These are phyloP conservation scores for Drosophila arawakana DNA, from an alignment of 1,140 invertebrate species.

Conservation along the genomic window DNA sequence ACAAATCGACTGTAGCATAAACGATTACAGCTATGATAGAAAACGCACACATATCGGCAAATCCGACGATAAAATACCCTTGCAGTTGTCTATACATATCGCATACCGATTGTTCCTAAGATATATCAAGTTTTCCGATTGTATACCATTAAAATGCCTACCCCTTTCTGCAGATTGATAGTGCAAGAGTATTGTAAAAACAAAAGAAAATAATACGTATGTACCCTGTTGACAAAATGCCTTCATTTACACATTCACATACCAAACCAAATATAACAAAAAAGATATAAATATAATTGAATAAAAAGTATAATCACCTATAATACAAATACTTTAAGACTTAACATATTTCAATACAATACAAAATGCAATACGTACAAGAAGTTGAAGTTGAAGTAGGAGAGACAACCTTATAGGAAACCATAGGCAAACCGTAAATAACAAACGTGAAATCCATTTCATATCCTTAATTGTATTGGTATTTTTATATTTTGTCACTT, in stretches of 20 bases:
- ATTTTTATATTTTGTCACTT: constrained; percentile 1
- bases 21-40: not conserved
- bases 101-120: not conserved
- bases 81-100: not conserved
- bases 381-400: not conserved
- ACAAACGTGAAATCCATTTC: constrained; percentile 5
- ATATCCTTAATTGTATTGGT: constrained; percentile 14
- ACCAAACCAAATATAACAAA: constrained; percentile 41
- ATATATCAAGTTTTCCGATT: not conserved
- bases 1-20: not conserved
- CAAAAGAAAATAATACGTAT: constrained; percentile 32
- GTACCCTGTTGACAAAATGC: constrained; percentile 78
- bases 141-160: not conserved
- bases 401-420: constrained; percentile 10
- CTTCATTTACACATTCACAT: constrained; percentile 62
- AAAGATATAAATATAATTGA: not conserved
- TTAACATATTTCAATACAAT: constrained; percentile 23
- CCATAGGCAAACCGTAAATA: not conserved
- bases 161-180: not conserved
- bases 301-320: constrained; percentile 66
- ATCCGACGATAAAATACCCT: constrained; percentile 3
- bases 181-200: not conserved
- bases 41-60: constrained; percentile 6
- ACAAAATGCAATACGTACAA: constrained; percentile 49
- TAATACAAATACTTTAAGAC: constrained; percentile 69